Base-by-base conservation (phyloP, 2,797 vertebrate genomes). In the Pelochelys cantorii region DNA sequence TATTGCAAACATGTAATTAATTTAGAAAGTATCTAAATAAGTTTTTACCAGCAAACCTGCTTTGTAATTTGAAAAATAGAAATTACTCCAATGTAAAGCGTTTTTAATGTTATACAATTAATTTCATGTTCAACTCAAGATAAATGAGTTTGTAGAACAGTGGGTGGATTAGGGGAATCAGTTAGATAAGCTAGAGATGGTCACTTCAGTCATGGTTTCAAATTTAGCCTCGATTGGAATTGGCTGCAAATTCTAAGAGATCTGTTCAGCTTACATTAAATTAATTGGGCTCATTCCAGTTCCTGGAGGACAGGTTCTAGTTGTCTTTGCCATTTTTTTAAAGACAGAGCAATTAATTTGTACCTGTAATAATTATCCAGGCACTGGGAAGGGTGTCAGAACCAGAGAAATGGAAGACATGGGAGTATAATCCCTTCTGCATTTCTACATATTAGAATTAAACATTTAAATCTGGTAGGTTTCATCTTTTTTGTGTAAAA, bases 51-150 rank as follows among this genome's bases (percentile, higher is more conserved):
- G n/a, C 54, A 81, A 79, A 57, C 5, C 79, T 75, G 4, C 80
- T 88, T 55, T 74, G 56, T 71, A 90, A 87, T 37, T 60, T 59
- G 34, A 60, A 81, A 81, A 34, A 22, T 14, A 23, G 60, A 77
- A 42, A 48, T 81, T 59, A 59, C 34, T n/a, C 27, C 42, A 42
- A 2, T n/a, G 2, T 31, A 15, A 6, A 2, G 13, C 34, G 2
- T 0, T 71, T 34, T 37, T 87, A 71, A 60, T 52, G 12, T 74
- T 88, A 84, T 88, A 68, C 91, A 92, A 92, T 81, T 37, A 12
- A 60, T 85, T 93, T 89, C 42, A 2, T 48, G 13, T 79, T 88
- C 78, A 85, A 52, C 68, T 56, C 42, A 20, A 31, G 85, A 83
- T 31, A 81, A 95, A 59, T 53, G 77, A 23, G 18, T 83, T 42